These are phyloP conservation scores for Pantelozetes paolii DNA, from an alignment of 2,888 invertebrate species.

Conservation along the genomic window DNA sequence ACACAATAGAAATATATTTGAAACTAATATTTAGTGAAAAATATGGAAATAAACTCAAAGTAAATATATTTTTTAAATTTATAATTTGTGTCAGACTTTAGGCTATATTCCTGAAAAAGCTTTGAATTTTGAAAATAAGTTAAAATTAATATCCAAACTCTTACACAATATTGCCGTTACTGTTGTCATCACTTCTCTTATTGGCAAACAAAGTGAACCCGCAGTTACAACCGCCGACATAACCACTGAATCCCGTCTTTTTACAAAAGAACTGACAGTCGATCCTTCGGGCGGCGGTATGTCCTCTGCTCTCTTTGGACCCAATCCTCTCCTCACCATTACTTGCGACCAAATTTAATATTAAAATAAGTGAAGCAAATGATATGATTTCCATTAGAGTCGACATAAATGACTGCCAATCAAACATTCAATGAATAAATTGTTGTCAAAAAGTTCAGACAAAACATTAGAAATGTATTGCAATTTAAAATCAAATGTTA, in stretches of 20 bases:
- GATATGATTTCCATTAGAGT: constrained; percentile 26
- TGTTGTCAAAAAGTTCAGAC: neutral
- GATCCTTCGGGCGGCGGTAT: constrained; percentile 45
- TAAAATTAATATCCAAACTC: too few relatives aligned
- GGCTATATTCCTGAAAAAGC: too few relatives aligned
- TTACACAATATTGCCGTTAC: constrained; percentile 10
- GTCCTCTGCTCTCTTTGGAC: constrained; percentile 20
- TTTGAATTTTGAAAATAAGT: too few relatives aligned
- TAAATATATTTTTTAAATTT: too few relatives aligned
- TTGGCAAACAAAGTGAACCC: constrained; percentile 50
- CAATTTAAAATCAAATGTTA: too few relatives aligned
- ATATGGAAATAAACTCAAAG: too few relatives aligned
- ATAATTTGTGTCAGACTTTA: too few relatives aligned
- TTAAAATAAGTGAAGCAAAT: neutral
- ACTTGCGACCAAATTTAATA: neutral
- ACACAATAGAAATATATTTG: too few relatives aligned
- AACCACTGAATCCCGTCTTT: constrained; percentile 49
- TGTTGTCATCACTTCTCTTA: constrained; percentile 46
- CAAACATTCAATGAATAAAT: neutral
- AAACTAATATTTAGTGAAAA: too few relatives aligned
- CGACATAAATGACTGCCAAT: neutral
- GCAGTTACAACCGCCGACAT: constrained; percentile 50
- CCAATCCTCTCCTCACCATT: constrained; percentile 14
- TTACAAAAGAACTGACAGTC: constrained; percentile 50
- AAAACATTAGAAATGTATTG: too few relatives aligned